Base-by-base conservation (phyloP, 2,113 vertebrate species). In the Grammomys dolichurus region DNA sequence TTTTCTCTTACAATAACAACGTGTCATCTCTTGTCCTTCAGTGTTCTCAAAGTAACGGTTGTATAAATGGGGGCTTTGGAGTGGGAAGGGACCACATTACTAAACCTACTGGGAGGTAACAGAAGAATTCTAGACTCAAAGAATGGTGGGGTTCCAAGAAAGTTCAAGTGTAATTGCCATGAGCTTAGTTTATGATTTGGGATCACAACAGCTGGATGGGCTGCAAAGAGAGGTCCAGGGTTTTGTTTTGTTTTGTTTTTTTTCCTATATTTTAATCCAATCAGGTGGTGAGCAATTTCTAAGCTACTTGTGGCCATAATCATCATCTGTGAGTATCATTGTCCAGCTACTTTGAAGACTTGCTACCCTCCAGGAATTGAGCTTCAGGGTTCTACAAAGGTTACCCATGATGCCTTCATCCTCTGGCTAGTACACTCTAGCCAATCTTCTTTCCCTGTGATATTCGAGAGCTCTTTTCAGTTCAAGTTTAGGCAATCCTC, bases 1-100 rank as follows among this genome's bases (percentile, higher is more conserved):
- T 95, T 95, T 95, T 69, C 73, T 69, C 48, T 78, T 73, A 84
- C 16, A 82, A 24, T 77, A 22, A 86, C 54, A 92, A 40, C 1
- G 19, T 88, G 48, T 24, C 13, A 48, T 89, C 24, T 82, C 19
- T 67, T 63, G 60, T 75, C 4, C 1, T 43, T 2, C 43, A 69
- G 58, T 65, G 73, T 48, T 51, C 26, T 24, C 46, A 4, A 4
- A 4, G 28, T 86, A 54, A 51, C 48, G 72, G 46, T 78, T 75
- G 54, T 22, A 1, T 19, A 58, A 89, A 31, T 58, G 11, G 20
- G n/a, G 20, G 43, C 1, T 65, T 16, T 56, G 6, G 20, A 82
- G 20, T 67, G 63, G 7, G 75, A 82, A 76, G 48, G 24, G 16
- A 8, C 17, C 46, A 33, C 46, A 8, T 40, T 72, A 40, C 43